These are phyloP conservation scores for Gerris lacustris DNA, from an alignment of 2,888 invertebrate species.

Conservation along the genomic window DNA sequence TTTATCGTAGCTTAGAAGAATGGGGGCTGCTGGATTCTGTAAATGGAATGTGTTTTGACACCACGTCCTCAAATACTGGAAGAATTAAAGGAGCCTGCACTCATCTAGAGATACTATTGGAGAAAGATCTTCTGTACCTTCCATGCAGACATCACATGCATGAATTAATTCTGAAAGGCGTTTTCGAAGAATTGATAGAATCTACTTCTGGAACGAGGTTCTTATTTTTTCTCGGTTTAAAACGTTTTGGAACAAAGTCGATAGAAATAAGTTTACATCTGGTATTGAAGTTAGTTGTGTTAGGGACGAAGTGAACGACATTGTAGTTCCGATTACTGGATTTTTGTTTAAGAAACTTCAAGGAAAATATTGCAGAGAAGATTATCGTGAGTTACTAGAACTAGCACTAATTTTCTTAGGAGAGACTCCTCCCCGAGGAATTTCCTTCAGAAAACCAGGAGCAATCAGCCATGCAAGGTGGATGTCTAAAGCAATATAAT, in stretches of 20 bases:
- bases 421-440: constrained; percentile 7
- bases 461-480: constrained; percentile 11
- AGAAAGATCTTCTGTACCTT: background rate
- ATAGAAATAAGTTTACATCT: background rate
- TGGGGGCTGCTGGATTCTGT: background rate
- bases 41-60: constrained; percentile 10
- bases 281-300: background rate
- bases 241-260: background rate
- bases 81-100: constrained; percentile 1
- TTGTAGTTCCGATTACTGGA: background rate
- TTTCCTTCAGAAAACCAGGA: constrained; percentile 7
- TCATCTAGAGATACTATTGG: background rate
- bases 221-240: background rate
- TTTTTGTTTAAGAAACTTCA: background rate
- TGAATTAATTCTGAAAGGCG: background rate
- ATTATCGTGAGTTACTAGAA: background rate
- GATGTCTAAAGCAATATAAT: constrained; percentile 3
- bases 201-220: background rate
- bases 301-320: background rate
- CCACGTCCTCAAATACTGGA: constrained; percentile 2
- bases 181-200: background rate
- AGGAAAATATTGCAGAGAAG: constrained; percentile 5
- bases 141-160: background rate
- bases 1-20: background rate
- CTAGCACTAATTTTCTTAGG: constrained; percentile 1